A percentile compares a stretch with the other conserved stretches of the same genome.
Evolutionary conservation across 1,140 invertebrate species (phyloP).

Genomic region (Bemisia tabaci): DNA sequence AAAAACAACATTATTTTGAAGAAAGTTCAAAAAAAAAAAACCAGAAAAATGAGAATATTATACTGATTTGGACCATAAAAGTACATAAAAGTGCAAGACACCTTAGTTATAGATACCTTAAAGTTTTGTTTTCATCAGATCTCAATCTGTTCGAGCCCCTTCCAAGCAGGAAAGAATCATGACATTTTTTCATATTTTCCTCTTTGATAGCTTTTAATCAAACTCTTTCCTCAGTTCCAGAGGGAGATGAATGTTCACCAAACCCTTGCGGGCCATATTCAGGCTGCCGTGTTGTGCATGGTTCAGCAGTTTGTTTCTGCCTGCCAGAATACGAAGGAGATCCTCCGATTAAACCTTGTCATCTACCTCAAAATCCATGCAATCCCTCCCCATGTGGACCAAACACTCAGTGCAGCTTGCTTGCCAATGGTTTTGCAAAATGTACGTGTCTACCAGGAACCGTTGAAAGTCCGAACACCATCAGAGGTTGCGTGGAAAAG

Average conservation of each 20-base stretch:
- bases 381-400: slow-evolving; percentile 73
- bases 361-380: slow-evolving; percentile 57
- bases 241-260: slow-evolving; percentile 67
- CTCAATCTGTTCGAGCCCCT: no score
- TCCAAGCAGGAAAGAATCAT: no score
- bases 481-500: slow-evolving; percentile 63
- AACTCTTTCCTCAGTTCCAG: slow-evolving; percentile 50
- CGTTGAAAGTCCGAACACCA: slow-evolving; percentile 73
- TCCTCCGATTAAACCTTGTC: slow-evolving; percentile 53
- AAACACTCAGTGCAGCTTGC: slow-evolving; percentile 67
- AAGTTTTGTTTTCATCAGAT: no score
- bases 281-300: slow-evolving; percentile 55
- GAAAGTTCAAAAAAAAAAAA: no score
- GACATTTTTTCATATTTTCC: no score
- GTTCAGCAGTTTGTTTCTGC: slow-evolving; percentile 67
- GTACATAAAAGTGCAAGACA: no score
- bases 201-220: no score
- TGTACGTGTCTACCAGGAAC: slow-evolving; percentile 72
- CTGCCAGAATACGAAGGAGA: slow-evolving; percentile 76
- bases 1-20: no score
- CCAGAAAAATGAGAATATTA: no score
- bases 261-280: slow-evolving; percentile 73
- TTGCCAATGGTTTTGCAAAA: slow-evolving; percentile 70
- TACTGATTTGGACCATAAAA: no score
- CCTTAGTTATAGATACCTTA: no score